Base-by-base conservation (phyloP, 1,140 invertebrate species). In the Apocrypta bakeri region DNA sequence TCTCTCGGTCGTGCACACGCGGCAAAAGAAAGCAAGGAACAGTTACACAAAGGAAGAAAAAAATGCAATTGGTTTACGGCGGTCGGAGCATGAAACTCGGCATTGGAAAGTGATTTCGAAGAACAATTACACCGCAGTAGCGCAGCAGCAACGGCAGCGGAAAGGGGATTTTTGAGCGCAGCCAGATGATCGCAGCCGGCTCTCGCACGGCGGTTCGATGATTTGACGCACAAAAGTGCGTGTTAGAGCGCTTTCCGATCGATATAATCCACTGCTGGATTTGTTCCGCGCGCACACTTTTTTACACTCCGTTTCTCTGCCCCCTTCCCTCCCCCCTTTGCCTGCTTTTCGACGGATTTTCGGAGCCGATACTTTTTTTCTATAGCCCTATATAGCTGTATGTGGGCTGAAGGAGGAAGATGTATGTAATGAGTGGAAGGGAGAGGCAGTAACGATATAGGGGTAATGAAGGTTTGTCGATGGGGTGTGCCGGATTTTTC, bases 81-180 rank as follows among this genome's bases (percentile, higher is more conserved):
- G n/a, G 48, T 9, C 56, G 42, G 68, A 66, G 31, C 79, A 81
- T 68, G 79, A 75, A 81, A 81, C 33, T 56, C 73, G 69, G 66
- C 79, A 64, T 66, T 74, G 79, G 33, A 72, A 81, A 80, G 78
- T 80, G 56, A 81, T 73, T 74, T 66, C 69, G 33, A 37, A 81
- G 69, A 81, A 81, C 69, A 81, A 81, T 81, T 31, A 63, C 72
- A 63, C 27, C 29, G 27, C 1, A 1, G 66, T 17, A 73, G 27
- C 68, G 66, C 66, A 11, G 17, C n/a, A n/a, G n/a, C n/a, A n/a
- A n/a, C 61, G 33, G 14, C 48, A n/a, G 21, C 48, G 48, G 48
- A 56, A 48, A 56, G 77, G 77, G 77, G 37, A 79, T 64, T 71
- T 78, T 37, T 66, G 68, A 78, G 66, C 48, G 31, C n/a, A 61